Evolutionary conservation across 1,140 invertebrate genomes (phyloP).

Genomic region (Macrosteles quadrilineatus): DNA sequence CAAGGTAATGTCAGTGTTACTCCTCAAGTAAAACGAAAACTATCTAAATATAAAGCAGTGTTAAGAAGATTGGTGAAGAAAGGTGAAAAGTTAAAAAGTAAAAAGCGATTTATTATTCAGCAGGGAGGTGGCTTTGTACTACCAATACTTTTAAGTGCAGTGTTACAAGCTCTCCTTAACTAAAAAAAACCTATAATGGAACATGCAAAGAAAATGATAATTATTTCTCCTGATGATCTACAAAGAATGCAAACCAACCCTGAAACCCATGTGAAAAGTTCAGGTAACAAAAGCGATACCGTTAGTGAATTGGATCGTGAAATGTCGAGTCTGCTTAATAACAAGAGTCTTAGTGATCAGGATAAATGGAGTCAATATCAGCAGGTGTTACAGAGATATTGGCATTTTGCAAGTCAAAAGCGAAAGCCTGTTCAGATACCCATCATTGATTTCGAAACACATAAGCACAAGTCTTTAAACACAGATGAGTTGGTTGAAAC

Average conservation of each 20-base stretch:
- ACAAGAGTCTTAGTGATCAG: no score
- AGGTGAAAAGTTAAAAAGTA: not conserved
- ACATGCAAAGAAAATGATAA: not conserved
- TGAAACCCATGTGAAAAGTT: not conserved
- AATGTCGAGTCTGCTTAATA: no score
- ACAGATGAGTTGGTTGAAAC: not conserved
- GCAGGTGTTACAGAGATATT: no score
- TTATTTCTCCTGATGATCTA: not conserved
- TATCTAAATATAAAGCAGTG: no score
- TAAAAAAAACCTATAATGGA: no score
- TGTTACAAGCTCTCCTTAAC: not conserved
- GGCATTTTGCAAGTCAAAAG: not conserved
- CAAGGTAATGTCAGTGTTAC: not conserved
- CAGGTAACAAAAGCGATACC: no score
- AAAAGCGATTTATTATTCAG: not conserved
- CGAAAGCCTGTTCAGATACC: not conserved
- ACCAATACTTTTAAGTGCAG: not conserved
- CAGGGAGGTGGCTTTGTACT: not conserved
- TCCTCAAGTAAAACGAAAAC: no score
- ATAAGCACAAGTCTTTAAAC: not conserved
- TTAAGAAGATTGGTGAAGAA: not conserved
- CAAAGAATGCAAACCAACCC: not conserved
- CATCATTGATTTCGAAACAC: not conserved
- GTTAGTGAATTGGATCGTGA: not conserved
- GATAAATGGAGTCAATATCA: no score